Conservation (phyloP, 2,113 vertebrate genomes). For the Penelope pileata region DNA sequence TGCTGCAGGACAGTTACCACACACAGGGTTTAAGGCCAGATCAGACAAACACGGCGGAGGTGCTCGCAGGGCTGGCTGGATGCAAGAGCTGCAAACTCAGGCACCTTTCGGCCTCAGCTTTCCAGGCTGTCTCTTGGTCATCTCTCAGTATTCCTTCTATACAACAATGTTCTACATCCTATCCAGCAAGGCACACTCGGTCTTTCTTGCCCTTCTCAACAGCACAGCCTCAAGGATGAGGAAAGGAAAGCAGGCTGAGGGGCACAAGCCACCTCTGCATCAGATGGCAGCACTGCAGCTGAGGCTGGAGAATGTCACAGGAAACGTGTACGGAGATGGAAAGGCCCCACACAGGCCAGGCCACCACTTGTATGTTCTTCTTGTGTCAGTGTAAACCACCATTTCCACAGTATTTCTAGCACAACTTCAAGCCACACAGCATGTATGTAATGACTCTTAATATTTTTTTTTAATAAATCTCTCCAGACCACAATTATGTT, state of each 20-base stretch:
- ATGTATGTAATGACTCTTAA: no score
- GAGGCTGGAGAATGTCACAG: not conserved
- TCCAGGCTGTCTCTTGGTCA: not conserved
- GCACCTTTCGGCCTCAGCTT: not conserved
- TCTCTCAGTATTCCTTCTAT: not conserved
- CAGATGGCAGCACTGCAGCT: accelerated
- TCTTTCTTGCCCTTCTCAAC: not conserved
- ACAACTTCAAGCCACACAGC: not conserved
- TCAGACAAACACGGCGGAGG: not conserved
- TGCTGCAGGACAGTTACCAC: accelerated
- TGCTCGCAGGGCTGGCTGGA: not conserved
- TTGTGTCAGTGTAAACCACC: not conserved
- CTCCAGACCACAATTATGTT: not conserved
- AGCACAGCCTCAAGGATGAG: not conserved
- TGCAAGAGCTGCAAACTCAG: not conserved
- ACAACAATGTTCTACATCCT: accelerated
- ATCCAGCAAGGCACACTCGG: accelerated
- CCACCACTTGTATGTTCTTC: not conserved
- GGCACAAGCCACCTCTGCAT: accelerated
- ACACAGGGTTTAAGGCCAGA: not conserved
- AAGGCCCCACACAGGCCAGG: not conserved
- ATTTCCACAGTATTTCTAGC: not conserved
- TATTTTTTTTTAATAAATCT: not conserved
- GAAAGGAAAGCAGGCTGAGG: not conserved
- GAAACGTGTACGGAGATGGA: accelerated